phyloP scores from a whole-genome alignment of 2,888 invertebrate species.

The Cremastinae sp. region DNA sequence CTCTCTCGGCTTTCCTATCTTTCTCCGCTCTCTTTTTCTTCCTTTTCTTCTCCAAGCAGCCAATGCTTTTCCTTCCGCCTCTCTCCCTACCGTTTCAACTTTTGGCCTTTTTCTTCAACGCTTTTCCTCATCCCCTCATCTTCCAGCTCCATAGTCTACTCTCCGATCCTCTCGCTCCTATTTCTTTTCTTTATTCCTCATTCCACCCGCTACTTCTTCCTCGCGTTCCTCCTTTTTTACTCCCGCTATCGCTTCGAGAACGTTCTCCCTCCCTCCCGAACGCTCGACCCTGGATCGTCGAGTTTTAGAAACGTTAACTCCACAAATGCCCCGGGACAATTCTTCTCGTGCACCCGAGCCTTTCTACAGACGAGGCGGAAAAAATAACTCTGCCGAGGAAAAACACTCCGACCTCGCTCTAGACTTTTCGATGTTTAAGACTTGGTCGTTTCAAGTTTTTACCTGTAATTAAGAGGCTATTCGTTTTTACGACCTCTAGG shows the following conservation, averaged over 20 bases:
- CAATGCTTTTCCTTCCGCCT: slow-evolving; percentile 27
- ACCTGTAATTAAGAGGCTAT: slow-evolving; percentile 65
- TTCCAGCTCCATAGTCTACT: slow-evolving; percentile 73
- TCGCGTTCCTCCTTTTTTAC: slow-evolving; percentile 53
- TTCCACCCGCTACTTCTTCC: slow-evolving; percentile 38
- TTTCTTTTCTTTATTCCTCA: slow-evolving; percentile 56
- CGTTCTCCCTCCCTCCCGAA: slow-evolving; percentile 51
- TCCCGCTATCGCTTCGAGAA: slow-evolving; percentile 59
- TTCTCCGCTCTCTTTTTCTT: slow-evolving; percentile 78
- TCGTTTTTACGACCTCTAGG: slow-evolving; percentile 57
- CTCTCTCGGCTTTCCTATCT: slow-evolving; percentile 68
- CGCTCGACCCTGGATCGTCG: slow-evolving; percentile 70
- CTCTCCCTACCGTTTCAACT: slow-evolving; percentile 81
- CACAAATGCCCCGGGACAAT: slow-evolving; percentile 78
- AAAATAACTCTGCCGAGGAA: slow-evolving; percentile 49
- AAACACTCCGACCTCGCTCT: slow-evolving; percentile 48
- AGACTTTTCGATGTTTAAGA: slow-evolving; percentile 49
- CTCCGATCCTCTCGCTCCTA: slow-evolving; percentile 55
- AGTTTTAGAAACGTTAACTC: slow-evolving; percentile 81
- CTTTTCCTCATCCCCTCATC: slow-evolving; percentile 62
- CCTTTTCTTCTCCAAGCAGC: background rate
- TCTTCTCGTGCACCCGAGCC: slow-evolving; percentile 62
- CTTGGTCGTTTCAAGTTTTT: slow-evolving; percentile 42
- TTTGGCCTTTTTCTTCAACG: slow-evolving; percentile 66
- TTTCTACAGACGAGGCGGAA: slow-evolving; percentile 45